Evolutionary conservation across 2,888 invertebrate species (phyloP), one percentile per base, ranked within the genome.

Genomic region (Gymnoscelis rufifasciata): DNA sequence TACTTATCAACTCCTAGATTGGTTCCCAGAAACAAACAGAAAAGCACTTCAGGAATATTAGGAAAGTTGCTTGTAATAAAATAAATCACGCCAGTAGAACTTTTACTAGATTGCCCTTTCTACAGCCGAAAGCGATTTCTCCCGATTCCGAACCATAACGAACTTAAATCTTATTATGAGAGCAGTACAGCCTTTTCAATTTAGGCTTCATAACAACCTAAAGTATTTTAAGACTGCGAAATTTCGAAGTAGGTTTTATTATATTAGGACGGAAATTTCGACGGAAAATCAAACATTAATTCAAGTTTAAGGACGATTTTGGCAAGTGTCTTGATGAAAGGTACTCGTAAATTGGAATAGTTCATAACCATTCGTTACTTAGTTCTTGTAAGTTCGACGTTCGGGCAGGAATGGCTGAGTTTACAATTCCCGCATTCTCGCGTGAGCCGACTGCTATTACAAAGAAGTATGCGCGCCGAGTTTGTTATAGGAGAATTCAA

Each of bases 261-360:
- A 15, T 30, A 23, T 26, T 15, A n/a, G n/a, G 1, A n/a, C 12
- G 10, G 14, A 28, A 13, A 19, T 36, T 48, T 43, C 37, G 11
- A 15, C 30, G 19, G 40, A 46, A 49, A 47, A 35, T 43, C 37
- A 24, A 12, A 12, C 40, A 36, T 33, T 15, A 7, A 7, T n/a
- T 44, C 15, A 37, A 33, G 10, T 27, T 27, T 43, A 50, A 47
- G 38, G 35, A 30, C 30, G 11, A 31, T 45, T 50, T 33, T 36
- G 36, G 13, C 37, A 27, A 33, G 50, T 26, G 29, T 7, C 13
- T 26, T 24, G 47, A 40, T 27, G 48, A 56, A 54, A 59, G 63
- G n/a, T n/a, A n/a, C n/a, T n/a, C n/a, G 65, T 63, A 74, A 78
- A 78, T 78, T 76, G 71, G 66, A 76, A 78, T 74, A 72, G 73